Evolutionary conservation across 2,888 invertebrate genomes (phyloP).

Genomic region (Allophyes oxyacanthae): DNA sequence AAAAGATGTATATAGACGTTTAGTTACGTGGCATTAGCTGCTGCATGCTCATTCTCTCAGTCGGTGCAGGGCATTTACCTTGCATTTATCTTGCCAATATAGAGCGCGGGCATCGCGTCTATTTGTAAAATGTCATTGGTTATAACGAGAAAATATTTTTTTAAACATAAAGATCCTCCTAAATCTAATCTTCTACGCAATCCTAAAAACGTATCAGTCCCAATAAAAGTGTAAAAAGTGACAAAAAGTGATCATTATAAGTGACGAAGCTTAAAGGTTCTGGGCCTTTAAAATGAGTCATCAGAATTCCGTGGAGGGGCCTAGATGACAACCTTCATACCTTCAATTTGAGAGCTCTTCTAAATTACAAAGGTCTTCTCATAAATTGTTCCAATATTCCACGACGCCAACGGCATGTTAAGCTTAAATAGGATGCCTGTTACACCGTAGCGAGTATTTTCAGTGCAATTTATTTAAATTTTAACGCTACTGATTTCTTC

Average conservation of each 20-base stretch:
- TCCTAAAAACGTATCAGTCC: conserved; percentile 10
- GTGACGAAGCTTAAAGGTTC: conserved; percentile 37
- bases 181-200: conserved; percentile 3
- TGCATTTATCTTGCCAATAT: too few relatives aligned
- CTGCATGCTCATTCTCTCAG: too few relatives aligned
- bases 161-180: too few relatives aligned
- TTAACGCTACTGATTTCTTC: too few relatives aligned
- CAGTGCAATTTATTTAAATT: too few relatives aligned
- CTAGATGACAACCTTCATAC: conserved; percentile 82
- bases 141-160: too few relatives aligned
- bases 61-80: too few relatives aligned
- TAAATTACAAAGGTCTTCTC: conserved; percentile 87
- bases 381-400: conserved; percentile 88
- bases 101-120: too few relatives aligned
- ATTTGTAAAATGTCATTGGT: too few relatives aligned
- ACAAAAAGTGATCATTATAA: conserved; percentile 44
- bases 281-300: conserved; percentile 65
- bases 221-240: conserved; percentile 21
- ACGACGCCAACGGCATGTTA: conserved; percentile 83
- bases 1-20: too few relatives aligned
- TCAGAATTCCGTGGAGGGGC: conserved; percentile 73
- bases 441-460: conserved; percentile 65
- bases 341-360: conserved; percentile 85
- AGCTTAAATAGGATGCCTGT: conserved; percentile 70
- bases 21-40: too few relatives aligned